Evolutionary conservation across 2,888 invertebrate species (phyloP).

Genomic region (Hirtodrosophila alboralis): DNA sequence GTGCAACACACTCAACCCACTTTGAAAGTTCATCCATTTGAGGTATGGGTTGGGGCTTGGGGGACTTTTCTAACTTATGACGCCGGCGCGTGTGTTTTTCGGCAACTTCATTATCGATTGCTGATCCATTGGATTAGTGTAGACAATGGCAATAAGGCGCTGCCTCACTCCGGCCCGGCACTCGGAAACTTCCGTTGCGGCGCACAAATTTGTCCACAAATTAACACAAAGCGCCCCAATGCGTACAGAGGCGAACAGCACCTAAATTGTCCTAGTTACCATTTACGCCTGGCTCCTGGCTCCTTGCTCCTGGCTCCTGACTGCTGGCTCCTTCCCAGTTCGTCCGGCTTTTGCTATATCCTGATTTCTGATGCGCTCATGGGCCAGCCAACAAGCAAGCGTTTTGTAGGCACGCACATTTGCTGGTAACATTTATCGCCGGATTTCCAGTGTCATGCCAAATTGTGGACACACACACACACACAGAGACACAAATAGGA

Average conservation of each 20-base stretch:
- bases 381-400: constrained; percentile 1
- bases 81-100: constrained; percentile 67
- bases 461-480: constrained; percentile 54
- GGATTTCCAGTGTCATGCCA: constrained; percentile 80
- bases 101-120: constrained; percentile 79
- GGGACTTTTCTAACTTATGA: constrained; percentile 62
- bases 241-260: constrained; percentile 37
- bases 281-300: constrained; percentile 15
- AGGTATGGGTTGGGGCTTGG: background rate
- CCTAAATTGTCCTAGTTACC: constrained; percentile 70
- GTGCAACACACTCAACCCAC: background rate
- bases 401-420: constrained; percentile 66
- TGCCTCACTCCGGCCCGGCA: constrained; percentile 15
- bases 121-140: constrained; percentile 74
- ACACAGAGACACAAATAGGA: constrained; percentile 2
- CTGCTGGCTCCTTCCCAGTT: constrained; percentile 3
- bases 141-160: constrained; percentile 60
- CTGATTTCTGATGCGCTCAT: constrained; percentile 1
- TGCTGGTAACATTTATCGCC: constrained; percentile 79
- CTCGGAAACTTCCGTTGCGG: constrained; percentile 63
- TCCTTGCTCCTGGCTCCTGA: constrained; percentile 5
- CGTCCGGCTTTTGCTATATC: constrained; percentile 7
- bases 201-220: constrained; percentile 78
- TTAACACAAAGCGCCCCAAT: constrained; percentile 70
- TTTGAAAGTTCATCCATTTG: background rate